These are phyloP conservation scores for Sycophaga agraensis DNA, from an alignment of 1,140 invertebrate genomes.

Conservation along the genomic window DNA sequence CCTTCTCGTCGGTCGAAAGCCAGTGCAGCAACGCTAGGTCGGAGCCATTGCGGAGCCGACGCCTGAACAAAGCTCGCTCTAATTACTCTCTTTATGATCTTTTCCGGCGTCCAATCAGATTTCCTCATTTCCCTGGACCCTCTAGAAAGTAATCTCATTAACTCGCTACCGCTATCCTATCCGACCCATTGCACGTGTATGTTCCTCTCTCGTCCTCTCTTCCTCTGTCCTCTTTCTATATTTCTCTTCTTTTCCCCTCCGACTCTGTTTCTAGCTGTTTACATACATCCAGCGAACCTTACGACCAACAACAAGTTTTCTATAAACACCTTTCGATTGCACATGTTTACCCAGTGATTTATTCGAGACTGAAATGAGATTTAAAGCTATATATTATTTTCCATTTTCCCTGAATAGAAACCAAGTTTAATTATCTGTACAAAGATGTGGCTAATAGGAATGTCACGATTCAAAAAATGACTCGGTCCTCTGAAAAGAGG, in stretches of 20 bases:
- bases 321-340: background rate
- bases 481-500: no score
- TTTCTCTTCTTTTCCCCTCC: background rate
- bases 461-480: no score
- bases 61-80: constrained; percentile 46
- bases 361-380: no score
- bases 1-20: background rate
- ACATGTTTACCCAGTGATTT: no score
- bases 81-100: constrained; percentile 54
- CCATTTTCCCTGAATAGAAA: no score
- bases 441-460: no score
- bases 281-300: constrained; percentile 13
- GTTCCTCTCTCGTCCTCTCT: constrained; percentile 1
- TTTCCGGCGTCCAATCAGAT: constrained; percentile 52
- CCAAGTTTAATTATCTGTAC: no score
- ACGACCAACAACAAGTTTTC: constrained; percentile 11
- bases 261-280: background rate
- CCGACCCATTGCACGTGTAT: background rate
- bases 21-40: background rate
- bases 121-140: constrained; percentile 46
- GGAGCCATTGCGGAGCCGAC: constrained; percentile 6
- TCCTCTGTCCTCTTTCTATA: background rate
- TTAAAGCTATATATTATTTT: no score
- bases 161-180: constrained; percentile 38
- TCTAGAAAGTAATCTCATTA: constrained; percentile 50